phyloP scores from a whole-genome alignment of 2,113 vertebrate species.

The Myotis yumanensis region DNA sequence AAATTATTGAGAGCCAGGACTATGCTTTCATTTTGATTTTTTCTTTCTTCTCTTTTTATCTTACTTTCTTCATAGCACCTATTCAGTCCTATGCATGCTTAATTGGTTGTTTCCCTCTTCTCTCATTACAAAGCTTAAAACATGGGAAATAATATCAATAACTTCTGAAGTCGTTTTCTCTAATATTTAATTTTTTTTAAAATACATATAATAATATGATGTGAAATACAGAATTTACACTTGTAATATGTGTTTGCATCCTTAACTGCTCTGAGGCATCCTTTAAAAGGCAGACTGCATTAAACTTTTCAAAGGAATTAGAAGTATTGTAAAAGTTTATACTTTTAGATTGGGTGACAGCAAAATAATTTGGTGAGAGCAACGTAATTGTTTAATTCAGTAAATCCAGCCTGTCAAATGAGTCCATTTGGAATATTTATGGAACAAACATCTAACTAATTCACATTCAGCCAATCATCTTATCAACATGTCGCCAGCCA shows the following conservation, averaged over 20 bases:
- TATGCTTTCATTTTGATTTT: slow-evolving; percentile 37
- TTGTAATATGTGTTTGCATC: slow-evolving; percentile 8
- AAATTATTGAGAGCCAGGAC: not conserved
- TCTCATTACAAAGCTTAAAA: slow-evolving; percentile 18
- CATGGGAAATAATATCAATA: not conserved
- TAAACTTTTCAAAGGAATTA: slow-evolving; percentile 49
- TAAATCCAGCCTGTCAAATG: slow-evolving; percentile 27
- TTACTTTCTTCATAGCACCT: not conserved
- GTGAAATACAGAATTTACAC: not conserved
- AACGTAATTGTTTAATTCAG: not conserved
- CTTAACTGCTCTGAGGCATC: not conserved
- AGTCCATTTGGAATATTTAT: slow-evolving; percentile 19
- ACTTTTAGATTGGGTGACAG: not conserved
- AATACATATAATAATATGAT: slow-evolving; percentile 3
- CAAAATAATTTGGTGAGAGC: slow-evolving; percentile 43
- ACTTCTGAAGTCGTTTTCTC: not conserved
- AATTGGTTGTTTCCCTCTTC: slow-evolving; percentile 1
- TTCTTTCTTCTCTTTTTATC: not conserved
- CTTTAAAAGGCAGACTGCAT: slow-evolving; percentile 26
- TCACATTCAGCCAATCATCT: slow-evolving; percentile 13
- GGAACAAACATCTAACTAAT: slow-evolving; percentile 40
- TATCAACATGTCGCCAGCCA: not conserved
- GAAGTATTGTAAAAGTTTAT: slow-evolving; percentile 63
- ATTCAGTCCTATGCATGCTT: not conserved
- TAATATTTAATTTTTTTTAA: slow-evolving; percentile 16